These are phyloP conservation scores for Chondrilla cf. caribensis DNA, from an alignment of 37 sponge, comb jelly and placozoan species.

Conservation along the genomic window DNA sequence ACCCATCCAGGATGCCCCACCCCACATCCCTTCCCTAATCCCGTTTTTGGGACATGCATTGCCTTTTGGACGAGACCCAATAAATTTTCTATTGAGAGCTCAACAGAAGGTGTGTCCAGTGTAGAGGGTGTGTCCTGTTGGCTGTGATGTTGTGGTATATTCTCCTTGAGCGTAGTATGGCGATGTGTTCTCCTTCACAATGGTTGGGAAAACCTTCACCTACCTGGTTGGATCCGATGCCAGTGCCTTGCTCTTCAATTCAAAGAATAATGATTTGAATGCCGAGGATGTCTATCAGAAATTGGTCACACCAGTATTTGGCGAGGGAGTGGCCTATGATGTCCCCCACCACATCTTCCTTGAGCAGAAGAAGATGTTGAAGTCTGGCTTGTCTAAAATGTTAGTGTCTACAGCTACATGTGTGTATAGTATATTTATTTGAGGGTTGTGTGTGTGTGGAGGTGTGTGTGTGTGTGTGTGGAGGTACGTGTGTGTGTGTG, in stretches of 20 bases:
- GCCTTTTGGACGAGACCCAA: constrained; percentile 67
- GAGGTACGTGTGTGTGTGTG: background rate
- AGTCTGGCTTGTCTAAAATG: constrained; percentile 69
- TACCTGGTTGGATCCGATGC: constrained; percentile 79
- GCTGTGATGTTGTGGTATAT: too few species aligned
- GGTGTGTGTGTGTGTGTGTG: constrained; percentile 6
- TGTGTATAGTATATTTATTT: constrained; percentile 3
- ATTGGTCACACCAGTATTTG: constrained; percentile 86
- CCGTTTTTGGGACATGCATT: constrained; percentile 81
- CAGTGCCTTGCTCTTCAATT: constrained; percentile 71
- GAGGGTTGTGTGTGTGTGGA: constrained; percentile 4
- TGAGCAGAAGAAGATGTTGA: constrained; percentile 91
- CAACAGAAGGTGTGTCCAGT: constrained; percentile 54
- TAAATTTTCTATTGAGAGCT: constrained; percentile 63
- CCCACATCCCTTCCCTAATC: constrained; percentile 59
- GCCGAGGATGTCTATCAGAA: constrained; percentile 84
- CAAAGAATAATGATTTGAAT: constrained; percentile 78
- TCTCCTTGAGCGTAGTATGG: constrained; percentile 86
- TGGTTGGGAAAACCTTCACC: constrained; percentile 87
- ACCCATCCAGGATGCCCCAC: constrained; percentile 44
- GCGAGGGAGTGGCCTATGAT: constrained; percentile 88
- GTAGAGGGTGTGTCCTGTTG: background rate
- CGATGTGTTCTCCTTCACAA: constrained; percentile 77
- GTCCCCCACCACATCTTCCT: constrained; percentile 80
- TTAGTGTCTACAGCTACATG: too few species aligned